phyloP scores from a whole-genome alignment of 2,888 invertebrate genomes.

The Clivina fossor region DNA sequence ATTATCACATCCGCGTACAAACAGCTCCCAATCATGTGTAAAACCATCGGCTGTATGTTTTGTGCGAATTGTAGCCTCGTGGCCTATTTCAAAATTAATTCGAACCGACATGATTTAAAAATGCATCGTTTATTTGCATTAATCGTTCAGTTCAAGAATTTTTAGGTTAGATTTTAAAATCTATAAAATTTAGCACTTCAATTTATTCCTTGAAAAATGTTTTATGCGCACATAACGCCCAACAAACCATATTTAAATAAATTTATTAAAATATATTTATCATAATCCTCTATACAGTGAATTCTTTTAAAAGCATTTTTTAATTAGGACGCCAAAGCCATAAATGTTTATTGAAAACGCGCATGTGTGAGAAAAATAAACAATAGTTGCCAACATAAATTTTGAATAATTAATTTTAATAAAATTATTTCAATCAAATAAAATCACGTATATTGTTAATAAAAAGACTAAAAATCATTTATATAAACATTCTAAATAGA shows the following conservation, averaged over 20 bases:
- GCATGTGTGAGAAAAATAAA: slow-evolving; percentile 24
- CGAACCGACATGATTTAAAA: slow-evolving; percentile 64
- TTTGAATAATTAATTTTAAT: no score
- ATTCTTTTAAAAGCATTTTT: slow-evolving; percentile 30
- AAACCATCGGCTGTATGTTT: slow-evolving; percentile 86
- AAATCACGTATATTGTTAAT: no score
- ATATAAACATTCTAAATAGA: neutral
- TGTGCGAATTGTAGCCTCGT: slow-evolving; percentile 78
- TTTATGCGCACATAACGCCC: no score
- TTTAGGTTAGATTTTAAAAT: slow-evolving; percentile 24
- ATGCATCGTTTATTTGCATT: slow-evolving; percentile 21
- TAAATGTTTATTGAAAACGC: slow-evolving; percentile 30
- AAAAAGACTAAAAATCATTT: neutral
- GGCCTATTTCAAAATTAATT: slow-evolving; percentile 90
- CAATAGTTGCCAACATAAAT: slow-evolving; percentile 20
- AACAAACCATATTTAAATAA: slow-evolving; percentile 13
- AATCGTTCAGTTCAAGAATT: neutral
- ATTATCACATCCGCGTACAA: slow-evolving; percentile 85
- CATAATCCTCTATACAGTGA: slow-evolving; percentile 15
- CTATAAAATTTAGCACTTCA: slow-evolving; percentile 4
- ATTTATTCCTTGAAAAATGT: no score
- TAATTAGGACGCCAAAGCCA: slow-evolving; percentile 34
- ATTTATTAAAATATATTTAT: slow-evolving; percentile 5
- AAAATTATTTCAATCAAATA: no score
- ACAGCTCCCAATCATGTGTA: slow-evolving; percentile 97